Evolutionary conservation across 1,140 invertebrate species (phyloP), one percentile per base, ranked within the genome.

Genomic region (Telenomus remus): DNA sequence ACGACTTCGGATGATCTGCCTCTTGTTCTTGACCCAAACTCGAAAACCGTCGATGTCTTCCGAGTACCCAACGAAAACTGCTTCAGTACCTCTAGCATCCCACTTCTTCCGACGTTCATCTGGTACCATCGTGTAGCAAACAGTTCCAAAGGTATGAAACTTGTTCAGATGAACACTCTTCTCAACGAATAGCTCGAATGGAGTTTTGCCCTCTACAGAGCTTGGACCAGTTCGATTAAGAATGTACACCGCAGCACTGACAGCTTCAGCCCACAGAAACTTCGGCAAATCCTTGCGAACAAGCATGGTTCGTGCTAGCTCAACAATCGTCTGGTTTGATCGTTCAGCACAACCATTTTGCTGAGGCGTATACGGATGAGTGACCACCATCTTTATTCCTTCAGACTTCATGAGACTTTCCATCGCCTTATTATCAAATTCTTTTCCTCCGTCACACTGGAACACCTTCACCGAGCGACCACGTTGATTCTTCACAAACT

Each of bases 241-340:
- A 6, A 81, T 13, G 19, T 82, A 85, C 0, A 60, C 73, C 0
- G 84, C 83, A 1, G 83, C 88, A 39, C 80, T 78, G 0, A 87
- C 73, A n/a, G 88, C 88, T 82, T 90, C 88, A 3, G 83, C 85
- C 89, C 88, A 90, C 37, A 87, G 79, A 5, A 50, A 27, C 39
- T 84, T 78, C 13, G 81, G 76, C 13, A 90, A 56, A 37, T 84
- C 59, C 13, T 82, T 75, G 6, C 79, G 65, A 8, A 81, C 33
- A 2, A 90, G 44, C 86, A 89, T 73, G 3, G 77, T 76, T 0
- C 77, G 27, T 8, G 69, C 78, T 4, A 59, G 14, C 34, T 90
- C 85, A 0, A 86, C 74, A 1, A 89, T 75, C 0, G 85, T 87
- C 5, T 87, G 44, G 63, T 89, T 88, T 37, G 81, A 80, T 37